Conservation (phyloP, 2,113 vertebrate genomes). For the Peromyscus maniculatus region DNA sequence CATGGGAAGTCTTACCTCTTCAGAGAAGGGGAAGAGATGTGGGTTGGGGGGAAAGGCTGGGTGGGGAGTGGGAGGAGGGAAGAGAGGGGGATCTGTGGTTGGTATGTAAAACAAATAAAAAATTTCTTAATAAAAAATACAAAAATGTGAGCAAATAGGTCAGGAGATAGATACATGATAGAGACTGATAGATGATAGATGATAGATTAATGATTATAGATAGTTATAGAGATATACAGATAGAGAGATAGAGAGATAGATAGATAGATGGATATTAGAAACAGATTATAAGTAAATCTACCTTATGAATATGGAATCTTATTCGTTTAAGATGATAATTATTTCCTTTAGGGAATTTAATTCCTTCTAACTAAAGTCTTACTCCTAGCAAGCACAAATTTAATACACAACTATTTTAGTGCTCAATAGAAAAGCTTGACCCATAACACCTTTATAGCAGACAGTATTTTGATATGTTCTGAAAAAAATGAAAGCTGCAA, state of each 20-base stretch:
- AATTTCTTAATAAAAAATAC: no score
- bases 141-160: background rate
- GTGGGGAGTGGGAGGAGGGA: no score
- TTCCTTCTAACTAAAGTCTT: no score
- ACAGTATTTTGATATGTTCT: background rate
- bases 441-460: background rate
- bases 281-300: background rate
- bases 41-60: no score
- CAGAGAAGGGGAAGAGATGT: no score
- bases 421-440: background rate
- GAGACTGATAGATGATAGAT: background rate
- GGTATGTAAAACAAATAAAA: no score
- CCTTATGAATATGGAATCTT: no score
- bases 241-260: background rate
- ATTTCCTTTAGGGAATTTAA: background rate
- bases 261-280: background rate
- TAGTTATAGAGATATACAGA: no score
- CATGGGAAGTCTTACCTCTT: no score
- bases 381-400: background rate
- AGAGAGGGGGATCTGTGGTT: no score
- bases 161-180: background rate
- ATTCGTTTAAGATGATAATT: background rate
- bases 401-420: background rate
- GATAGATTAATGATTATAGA: background rate
- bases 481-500: background rate